Base-by-base conservation (phyloP, 2,113 vertebrate species). In the Alethe diademata region DNA sequence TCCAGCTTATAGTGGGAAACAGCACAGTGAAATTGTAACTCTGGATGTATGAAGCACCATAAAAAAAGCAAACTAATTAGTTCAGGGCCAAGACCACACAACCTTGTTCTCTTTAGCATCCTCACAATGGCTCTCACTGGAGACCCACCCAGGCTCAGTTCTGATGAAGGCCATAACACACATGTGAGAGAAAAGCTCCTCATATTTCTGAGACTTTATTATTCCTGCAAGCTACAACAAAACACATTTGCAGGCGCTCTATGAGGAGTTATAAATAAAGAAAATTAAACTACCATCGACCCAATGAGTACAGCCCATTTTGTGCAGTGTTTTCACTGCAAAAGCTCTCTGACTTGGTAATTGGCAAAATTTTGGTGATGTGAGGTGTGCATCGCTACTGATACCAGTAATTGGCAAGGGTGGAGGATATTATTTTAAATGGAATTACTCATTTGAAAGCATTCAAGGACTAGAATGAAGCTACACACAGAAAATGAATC, bases 251-350 rank as follows among this genome's bases (percentile, higher is more conserved):
- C 51, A 60, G 86, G n/a, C 47, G 1, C 91, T 93, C 90, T 93
- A 7, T 1, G 11, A 78, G 82, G 95, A 90, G 88, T 92, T 96
- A 90, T 97, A 95, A 96, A 95, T 93, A 95, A 78, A 74, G 90
- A 83, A 94, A 96, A 96, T 95, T 90, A 96, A 97, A 93, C 88
- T 86, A 86, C 75, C 90, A 93, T 88, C 19, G 56, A 95, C 82
- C 90, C 88, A 62, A 74, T 45, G 75, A 93, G 53, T 31, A 18
- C 71, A 90, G 69, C 53, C 45, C 69, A 81, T 93, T 93, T 78
- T 2, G 4, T 29, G 69, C 23, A 20, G 69, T 28, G n/a, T 67
- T 96, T 86, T 67, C 40, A 17, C 65, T 69, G 65, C 45, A 85
- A 80, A 94, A 90, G 73, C 83, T 89, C 61, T 40, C 70, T 69